Conservation (phyloP, 2,113 vertebrate species). For the Spea multiplicata region DNA sequence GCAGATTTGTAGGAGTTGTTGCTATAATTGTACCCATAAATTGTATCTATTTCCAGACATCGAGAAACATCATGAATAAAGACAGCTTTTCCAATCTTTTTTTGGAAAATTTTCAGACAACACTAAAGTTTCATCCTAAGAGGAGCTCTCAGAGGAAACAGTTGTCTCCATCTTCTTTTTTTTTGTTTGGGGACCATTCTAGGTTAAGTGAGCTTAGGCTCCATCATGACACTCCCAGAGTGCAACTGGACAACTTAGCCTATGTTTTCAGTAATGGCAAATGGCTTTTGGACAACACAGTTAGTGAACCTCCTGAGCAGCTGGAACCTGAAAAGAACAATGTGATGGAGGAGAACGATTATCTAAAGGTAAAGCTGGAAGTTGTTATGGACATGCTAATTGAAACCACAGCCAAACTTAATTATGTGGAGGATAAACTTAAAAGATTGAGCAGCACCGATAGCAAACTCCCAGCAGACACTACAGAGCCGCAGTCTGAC, state of each 20-base stretch:
- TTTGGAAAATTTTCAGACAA: too few species aligned
- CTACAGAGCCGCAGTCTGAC: too few species aligned
- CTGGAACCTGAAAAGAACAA: slow-evolving; percentile 48
- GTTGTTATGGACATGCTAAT: slow-evolving; percentile 63
- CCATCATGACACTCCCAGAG: slow-evolving; percentile 33
- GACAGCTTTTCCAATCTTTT: too few species aligned
- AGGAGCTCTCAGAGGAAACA: slow-evolving; percentile 51
- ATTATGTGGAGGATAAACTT: neutral
- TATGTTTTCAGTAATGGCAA: slow-evolving; percentile 54
- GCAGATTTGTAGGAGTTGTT: too few species aligned
- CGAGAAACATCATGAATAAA: too few species aligned
- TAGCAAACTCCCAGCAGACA: too few species aligned
- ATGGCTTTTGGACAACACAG: slow-evolving; percentile 16
- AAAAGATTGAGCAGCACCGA: too few species aligned
- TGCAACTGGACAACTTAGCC: slow-evolving; percentile 45
- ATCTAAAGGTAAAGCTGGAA: slow-evolving; percentile 55
- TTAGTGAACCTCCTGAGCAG: slow-evolving; percentile 15
- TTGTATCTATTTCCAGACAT: too few species aligned
- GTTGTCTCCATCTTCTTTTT: slow-evolving; percentile 54
- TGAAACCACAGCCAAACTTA: slow-evolving; percentile 50
- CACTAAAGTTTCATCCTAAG: slow-evolving; percentile 33
- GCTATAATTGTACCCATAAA: too few species aligned
- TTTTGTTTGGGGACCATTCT: slow-evolving; percentile 49
- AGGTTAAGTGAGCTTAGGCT: slow-evolving; percentile 52
- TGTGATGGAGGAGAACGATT: slow-evolving; percentile 58